Conservation (phyloP, 2,113 vertebrate genomes). For the Bufo bufo region DNA sequence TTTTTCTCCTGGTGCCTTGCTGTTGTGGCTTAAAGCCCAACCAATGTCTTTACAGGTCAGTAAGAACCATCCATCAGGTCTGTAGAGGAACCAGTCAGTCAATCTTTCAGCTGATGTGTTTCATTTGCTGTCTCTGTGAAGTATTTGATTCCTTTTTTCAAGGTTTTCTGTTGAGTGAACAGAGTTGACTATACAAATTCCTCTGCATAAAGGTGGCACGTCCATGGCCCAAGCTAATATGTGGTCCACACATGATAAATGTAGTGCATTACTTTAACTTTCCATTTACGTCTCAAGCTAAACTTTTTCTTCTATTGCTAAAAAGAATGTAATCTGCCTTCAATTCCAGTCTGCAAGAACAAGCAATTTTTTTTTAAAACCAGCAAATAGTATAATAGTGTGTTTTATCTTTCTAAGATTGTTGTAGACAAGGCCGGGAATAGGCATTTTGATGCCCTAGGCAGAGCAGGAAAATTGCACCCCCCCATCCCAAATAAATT, state of each 20-base stretch:
- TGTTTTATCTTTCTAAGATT: not conserved
- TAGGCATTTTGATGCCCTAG: too few species aligned
- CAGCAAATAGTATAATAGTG: not conserved
- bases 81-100: slow-evolving; percentile 72
- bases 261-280: slow-evolving; percentile 33
- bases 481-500: too few species aligned
- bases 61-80: slow-evolving; percentile 75
- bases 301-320: not conserved
- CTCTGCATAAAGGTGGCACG: slow-evolving; percentile 48
- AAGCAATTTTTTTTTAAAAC: not conserved
- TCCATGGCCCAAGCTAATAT: slow-evolving; percentile 35
- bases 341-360: not conserved
- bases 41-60: slow-evolving; percentile 75
- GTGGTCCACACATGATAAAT: slow-evolving; percentile 42
- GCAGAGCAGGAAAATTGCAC: too few species aligned
- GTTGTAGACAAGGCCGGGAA: too few species aligned
- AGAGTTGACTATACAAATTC: slow-evolving; percentile 49
- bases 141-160: slow-evolving; percentile 60
- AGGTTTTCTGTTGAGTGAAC: slow-evolving; percentile 29
- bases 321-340: slow-evolving; percentile 25
- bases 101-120: slow-evolving; percentile 64
- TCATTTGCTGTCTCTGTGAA: slow-evolving; percentile 40
- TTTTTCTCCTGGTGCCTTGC: slow-evolving; percentile 65
- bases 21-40: slow-evolving; percentile 69
- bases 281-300: slow-evolving; percentile 41